Evolutionary conservation across 2,113 vertebrate genomes (phyloP), one percentile per base, ranked within the genome.

Genomic region (Crotalus helleri): DNA sequence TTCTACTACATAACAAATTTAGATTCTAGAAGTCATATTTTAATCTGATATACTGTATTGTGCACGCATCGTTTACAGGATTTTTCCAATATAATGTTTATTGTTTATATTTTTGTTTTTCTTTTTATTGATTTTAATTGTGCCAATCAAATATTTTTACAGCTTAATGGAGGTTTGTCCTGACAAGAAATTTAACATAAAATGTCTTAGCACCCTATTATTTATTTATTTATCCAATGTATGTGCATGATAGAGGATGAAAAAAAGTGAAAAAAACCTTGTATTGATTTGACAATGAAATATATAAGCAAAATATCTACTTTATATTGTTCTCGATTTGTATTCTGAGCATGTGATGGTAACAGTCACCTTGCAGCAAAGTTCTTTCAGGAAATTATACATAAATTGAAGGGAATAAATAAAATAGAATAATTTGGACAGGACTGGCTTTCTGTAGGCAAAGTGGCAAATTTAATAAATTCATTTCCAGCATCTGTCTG

Each of bases 401-500:
- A 95, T 86, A 93, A 17, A 92, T 92, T 90, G 91, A 93, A 95
- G 95, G 94, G 39, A 29, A 90, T 91, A 93, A 95, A 95, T 93
- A 88, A 89, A 94, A 90, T 29, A 95, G 58, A 94, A 19, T 10
- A 19, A 88, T 91, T 95, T 81, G 92, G 88, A 93, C 91, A 95
- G 49, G 85, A 94, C 59, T 92, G 51, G 1, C 59, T 58, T 94
- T 96, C 96, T 93, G 29, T 54, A 91, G 95, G 92, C 91, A 92
- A 93, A 53, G 11, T 94, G 92, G 85, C 89, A 90, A 90, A 94
- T 92, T 92, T 92, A 94, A 93, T 96, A 92, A 95, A 51, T 93
- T 97, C 94, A 51, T 88, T 96, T 95, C 87, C 92, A 87, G 51
- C 92, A 64, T 90, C 61, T 95, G 93, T 95, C 90, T 96, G 92